These are phyloP conservation scores for Palythoa grandis DNA, from an alignment of 92 coral and sea anemone species.

Conservation along the genomic window DNA sequence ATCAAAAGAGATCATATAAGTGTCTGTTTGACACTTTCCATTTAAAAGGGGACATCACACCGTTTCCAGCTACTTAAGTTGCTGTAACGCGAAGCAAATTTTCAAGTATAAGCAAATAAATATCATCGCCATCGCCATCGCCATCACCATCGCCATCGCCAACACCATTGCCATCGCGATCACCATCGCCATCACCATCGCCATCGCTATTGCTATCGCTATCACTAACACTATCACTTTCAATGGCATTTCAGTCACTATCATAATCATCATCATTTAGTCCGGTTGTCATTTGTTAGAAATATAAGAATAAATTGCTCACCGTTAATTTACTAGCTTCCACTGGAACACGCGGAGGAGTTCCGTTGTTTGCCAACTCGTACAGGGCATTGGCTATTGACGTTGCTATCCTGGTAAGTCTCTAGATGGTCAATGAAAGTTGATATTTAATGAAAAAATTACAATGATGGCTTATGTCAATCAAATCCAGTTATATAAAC, in stretches of 20 bases:
- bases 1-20: not conserved
- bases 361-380: slow-evolving; percentile 76
- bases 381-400: slow-evolving; percentile 80
- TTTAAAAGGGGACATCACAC: not conserved
- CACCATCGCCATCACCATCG: not conserved
- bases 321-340: slow-evolving; percentile 69
- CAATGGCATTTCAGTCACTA: not conserved
- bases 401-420: slow-evolving; percentile 72
- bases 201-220: not conserved
- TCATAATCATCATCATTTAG: not conserved
- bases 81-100: not conserved
- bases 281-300: too few relatives aligned
- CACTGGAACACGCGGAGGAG: slow-evolving; percentile 54
- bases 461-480: too few relatives aligned
- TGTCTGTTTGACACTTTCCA: too few relatives aligned
- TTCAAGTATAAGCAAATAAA: not conserved
- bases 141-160: not conserved
- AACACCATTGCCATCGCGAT: not conserved
- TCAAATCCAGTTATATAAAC: too few relatives aligned
- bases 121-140: not conserved
- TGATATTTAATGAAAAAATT: too few relatives aligned
- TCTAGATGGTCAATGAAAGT: slow-evolving; percentile 45
- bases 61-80: not conserved
- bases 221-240: not conserved
- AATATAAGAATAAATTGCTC: slow-evolving; percentile 8